Conservation (phyloP, 2,113 vertebrate species). For the Nanorana parkeri region DNA sequence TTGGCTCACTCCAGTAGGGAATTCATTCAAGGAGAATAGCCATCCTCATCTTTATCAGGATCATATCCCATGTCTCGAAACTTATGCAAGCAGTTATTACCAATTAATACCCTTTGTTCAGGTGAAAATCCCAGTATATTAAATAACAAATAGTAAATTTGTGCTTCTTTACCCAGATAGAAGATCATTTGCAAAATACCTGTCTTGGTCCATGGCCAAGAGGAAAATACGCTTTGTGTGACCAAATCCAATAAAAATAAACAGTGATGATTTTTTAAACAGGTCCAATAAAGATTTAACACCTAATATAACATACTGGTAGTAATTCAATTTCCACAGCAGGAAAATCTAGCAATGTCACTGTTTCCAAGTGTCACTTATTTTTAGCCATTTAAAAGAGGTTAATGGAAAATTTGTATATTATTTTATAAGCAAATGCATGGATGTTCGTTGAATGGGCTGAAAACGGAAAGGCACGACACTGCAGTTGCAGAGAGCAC, state of each 20-base stretch:
- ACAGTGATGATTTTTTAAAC: conserved; percentile 17
- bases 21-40: too few species aligned
- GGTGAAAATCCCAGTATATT: neutral
- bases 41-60: too few species aligned
- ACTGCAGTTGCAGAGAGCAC: too few species aligned
- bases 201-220: conserved; percentile 7
- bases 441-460: too few species aligned
- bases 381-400: conserved; percentile 27
- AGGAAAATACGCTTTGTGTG: conserved; percentile 1
- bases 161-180: neutral
- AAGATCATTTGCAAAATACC: conserved; percentile 22
- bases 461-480: too few species aligned
- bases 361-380: conserved; percentile 24
- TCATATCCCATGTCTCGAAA: too few species aligned
- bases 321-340: conserved; percentile 34
- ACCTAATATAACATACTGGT: conserved; percentile 48
- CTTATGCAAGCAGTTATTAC: neutral
- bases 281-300: conserved; percentile 47
- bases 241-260: conserved; percentile 41
- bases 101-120: neutral
- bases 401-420: neutral
- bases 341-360: conserved; percentile 28
- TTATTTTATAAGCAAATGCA: neutral
- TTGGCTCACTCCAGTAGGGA: too few species aligned
- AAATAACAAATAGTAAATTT: neutral